Conservation (phyloP, 2,888 invertebrate genomes). For the Tipula confusa region DNA sequence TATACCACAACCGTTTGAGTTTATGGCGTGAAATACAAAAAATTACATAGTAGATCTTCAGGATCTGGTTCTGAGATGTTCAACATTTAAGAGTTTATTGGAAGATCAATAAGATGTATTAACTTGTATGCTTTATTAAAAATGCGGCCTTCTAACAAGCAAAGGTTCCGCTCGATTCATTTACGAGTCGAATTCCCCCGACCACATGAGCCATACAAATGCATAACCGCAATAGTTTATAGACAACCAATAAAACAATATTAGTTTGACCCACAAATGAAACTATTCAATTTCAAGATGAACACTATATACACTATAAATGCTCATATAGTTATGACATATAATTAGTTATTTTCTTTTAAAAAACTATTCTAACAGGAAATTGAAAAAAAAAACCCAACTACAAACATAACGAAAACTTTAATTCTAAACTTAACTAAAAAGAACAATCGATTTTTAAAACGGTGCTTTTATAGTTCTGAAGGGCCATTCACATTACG, state of each 20-base stretch:
- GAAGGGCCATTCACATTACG: neutral
- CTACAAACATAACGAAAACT: neutral
- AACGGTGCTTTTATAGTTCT: neutral
- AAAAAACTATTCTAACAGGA: neutral
- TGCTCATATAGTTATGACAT: neutral
- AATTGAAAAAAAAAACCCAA: neutral
- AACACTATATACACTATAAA: neutral
- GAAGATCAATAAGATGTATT: too few relatives aligned
- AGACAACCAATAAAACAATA: neutral
- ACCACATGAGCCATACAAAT: neutral
- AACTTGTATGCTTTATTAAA: neutral
- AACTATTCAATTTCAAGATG: neutral
- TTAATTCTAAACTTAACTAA: neutral
- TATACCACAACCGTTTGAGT: too few relatives aligned
- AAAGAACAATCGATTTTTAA: slow-evolving; percentile 4
- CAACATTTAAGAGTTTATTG: too few relatives aligned
- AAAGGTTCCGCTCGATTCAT: neutral
- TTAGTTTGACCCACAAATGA: neutral
- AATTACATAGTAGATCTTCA: too few relatives aligned
- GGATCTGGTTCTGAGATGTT: too few relatives aligned
- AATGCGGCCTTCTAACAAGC: too few relatives aligned
- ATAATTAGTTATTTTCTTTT: neutral
- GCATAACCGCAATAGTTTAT: too few relatives aligned
- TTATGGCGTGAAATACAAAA: too few relatives aligned
- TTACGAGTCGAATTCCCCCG: neutral